phyloP scores from a whole-genome alignment of 2,113 vertebrate genomes.

The Heteronetta atricapilla region DNA sequence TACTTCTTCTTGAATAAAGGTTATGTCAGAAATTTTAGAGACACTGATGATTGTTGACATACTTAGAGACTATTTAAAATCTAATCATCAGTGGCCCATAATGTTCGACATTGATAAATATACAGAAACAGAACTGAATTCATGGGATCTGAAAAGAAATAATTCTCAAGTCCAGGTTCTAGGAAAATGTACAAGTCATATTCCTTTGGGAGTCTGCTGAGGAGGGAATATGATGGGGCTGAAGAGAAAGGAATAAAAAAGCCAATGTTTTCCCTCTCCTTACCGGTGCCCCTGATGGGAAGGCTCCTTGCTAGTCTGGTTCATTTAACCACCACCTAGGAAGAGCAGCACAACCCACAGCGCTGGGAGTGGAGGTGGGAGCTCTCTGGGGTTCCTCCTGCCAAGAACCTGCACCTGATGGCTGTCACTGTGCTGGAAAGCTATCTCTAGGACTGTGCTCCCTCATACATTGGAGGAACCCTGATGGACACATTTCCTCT shows the following conservation, averaged over 20 bases:
- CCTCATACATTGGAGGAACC: background rate
- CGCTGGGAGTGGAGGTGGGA: background rate
- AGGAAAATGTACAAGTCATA: background rate
- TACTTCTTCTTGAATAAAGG: background rate
- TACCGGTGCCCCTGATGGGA: background rate
- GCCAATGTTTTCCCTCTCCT: background rate
- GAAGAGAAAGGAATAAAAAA: background rate
- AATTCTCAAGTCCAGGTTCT: background rate
- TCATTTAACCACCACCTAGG: background rate
- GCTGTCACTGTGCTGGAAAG: background rate
- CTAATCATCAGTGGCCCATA: background rate
- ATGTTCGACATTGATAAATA: background rate
- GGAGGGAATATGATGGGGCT: background rate
- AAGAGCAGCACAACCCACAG: background rate
- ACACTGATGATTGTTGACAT: background rate
- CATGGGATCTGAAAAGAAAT: background rate
- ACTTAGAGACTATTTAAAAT: background rate
- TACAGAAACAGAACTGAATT: background rate
- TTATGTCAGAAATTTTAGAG: background rate
- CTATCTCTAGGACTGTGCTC: background rate
- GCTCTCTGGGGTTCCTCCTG: background rate
- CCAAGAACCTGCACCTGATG: background rate
- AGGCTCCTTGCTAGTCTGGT: background rate
- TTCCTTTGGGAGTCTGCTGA: background rate
- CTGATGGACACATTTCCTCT: background rate